Percentiles rank a stretch among this genome's conserved stretches.
Evolutionary conservation across 2,888 invertebrate species (phyloP).

Genomic region (Tiphia femorata): DNA sequence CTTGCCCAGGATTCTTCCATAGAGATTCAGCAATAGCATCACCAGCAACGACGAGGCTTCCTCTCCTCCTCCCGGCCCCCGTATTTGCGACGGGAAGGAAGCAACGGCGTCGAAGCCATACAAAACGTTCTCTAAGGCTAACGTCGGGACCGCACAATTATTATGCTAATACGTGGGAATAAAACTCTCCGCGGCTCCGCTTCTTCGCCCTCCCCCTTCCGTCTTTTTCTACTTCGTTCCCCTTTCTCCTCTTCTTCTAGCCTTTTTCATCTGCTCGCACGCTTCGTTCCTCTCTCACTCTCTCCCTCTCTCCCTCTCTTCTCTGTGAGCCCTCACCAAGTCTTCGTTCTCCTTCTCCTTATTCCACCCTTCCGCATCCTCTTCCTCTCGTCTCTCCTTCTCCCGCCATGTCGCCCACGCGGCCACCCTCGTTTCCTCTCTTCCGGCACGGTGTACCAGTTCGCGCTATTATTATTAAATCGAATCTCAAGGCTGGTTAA

Average conservation of each 20-base stretch:
- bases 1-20: too few species aligned
- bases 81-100: not conserved
- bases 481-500: constrained; percentile 56
- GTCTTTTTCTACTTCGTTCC: not conserved
- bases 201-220: constrained; percentile 12
- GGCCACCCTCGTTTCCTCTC: not conserved
- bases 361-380: too few species aligned
- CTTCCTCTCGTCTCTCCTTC: constrained; percentile 9
- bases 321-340: not conserved
- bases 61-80: too few species aligned
- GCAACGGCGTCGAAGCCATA: not conserved
- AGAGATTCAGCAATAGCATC: too few species aligned
- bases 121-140: constrained; percentile 13
- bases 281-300: too few species aligned
- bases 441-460: too few species aligned
- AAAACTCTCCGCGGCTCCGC: too few species aligned
- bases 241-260: not conserved
- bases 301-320: not conserved
- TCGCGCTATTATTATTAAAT: constrained; percentile 59
- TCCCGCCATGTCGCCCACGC: not conserved
- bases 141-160: constrained; percentile 52
- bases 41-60: too few species aligned
- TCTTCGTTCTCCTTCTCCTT: not conserved
- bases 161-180: constrained; percentile 61
- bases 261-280: too few species aligned